Conservation (phyloP, 2,888 invertebrate genomes). For the Rhopalosiphum nymphaeae region DNA sequence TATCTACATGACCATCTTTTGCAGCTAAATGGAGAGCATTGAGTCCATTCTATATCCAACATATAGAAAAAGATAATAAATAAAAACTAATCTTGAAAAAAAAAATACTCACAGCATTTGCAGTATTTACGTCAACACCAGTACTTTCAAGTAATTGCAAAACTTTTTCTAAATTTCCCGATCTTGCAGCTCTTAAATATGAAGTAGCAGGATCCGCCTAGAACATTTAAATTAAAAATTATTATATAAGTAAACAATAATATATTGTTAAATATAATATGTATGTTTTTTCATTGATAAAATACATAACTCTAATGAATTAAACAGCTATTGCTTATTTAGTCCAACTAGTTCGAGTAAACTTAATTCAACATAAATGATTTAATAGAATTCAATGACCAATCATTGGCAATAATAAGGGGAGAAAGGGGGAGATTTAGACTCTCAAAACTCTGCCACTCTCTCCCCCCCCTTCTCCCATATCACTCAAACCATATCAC, state of each 20-base stretch:
- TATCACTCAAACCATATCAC: too few species aligned
- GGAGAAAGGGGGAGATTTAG: not conserved
- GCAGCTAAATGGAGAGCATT: slow-evolving; percentile 97
- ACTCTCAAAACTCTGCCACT: not conserved
- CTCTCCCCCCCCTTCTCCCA: too few species aligned
- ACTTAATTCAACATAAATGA: not conserved
- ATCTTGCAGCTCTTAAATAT: slow-evolving; percentile 96
- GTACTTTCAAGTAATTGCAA: slow-evolving; percentile 91
- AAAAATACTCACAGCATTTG: slow-evolving; percentile 86
- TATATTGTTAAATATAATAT: not conserved
- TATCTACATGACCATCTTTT: slow-evolving; percentile 96
- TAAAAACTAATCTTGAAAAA: not conserved
- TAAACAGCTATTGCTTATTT: not conserved
- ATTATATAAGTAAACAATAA: not conserved
- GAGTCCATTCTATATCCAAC: slow-evolving; percentile 85
- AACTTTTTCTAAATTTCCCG: slow-evolving; percentile 95
- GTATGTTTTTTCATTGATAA: not conserved
- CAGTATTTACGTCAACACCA: slow-evolving; percentile 96
- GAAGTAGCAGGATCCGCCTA: slow-evolving; percentile 97
- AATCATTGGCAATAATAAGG: not conserved
- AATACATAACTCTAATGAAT: not conserved
- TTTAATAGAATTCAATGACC: not conserved
- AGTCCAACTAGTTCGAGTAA: not conserved
- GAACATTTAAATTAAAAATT: slow-evolving; percentile 69
- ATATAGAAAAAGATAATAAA: not conserved